These are phyloP conservation scores for Sisyra nigra DNA, from an alignment of 2,888 invertebrate species.

Conservation along the genomic window DNA sequence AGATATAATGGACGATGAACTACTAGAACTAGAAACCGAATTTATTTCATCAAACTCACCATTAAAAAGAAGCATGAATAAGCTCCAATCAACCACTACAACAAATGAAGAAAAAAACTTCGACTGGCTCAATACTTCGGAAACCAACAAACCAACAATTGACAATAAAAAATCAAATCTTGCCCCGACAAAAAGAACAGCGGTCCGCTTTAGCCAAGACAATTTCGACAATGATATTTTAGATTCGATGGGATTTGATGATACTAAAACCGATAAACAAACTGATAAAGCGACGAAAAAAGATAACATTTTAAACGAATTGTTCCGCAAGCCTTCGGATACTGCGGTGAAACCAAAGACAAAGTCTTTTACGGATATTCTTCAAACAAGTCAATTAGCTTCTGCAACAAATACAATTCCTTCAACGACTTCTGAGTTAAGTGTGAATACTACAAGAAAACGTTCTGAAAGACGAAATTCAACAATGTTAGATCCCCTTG, in stretches of 20 bases:
- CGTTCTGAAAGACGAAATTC: constrained; percentile 3
- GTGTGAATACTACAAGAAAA: neutral
- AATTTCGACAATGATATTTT: too few species aligned
- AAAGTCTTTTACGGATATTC: neutral
- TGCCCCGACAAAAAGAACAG: too few species aligned
- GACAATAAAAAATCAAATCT: too few species aligned
- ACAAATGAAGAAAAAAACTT: too few species aligned
- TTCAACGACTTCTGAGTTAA: neutral
- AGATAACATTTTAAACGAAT: constrained; percentile 3
- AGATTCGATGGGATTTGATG: neutral
- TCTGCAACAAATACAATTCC: neutral
- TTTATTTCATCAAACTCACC: too few species aligned
- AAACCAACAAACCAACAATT: too few species aligned
- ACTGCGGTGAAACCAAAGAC: neutral
- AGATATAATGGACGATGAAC: too few species aligned
- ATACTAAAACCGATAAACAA: neutral
- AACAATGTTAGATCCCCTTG: neutral
- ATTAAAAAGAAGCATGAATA: too few species aligned
- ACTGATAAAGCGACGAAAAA: neutral
- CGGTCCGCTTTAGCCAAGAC: too few species aligned
- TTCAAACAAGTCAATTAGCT: neutral
- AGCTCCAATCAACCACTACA: too few species aligned
- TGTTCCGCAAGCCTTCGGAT: neutral
- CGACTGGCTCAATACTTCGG: too few species aligned
- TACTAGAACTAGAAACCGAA: too few species aligned